Conservation (phyloP, 2,888 invertebrate species). For the Ashinkailepas kermadecensis region DNA sequence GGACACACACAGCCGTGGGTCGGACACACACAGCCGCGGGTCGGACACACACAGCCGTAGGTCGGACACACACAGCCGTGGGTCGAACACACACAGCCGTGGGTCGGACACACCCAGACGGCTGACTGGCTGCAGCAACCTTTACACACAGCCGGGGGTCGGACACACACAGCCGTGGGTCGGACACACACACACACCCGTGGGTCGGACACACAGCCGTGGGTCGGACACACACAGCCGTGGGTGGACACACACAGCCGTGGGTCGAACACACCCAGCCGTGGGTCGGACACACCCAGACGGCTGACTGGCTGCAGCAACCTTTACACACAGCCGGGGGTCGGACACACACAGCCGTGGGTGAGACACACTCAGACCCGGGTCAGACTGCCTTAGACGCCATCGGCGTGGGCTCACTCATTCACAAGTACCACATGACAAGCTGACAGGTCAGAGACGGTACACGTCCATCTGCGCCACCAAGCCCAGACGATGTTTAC, state of each 20-base stretch:
- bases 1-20: not conserved
- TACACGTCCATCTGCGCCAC: too few relatives aligned
- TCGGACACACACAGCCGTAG: not conserved
- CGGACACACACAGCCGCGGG: not conserved
- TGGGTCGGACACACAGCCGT: not conserved
- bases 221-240: not conserved
- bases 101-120: too few relatives aligned
- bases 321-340: not conserved
- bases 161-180: not conserved
- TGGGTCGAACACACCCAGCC: not conserved
- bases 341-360: not conserved
- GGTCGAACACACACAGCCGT: not conserved
- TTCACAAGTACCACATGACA: too few relatives aligned
- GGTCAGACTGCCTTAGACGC: too few relatives aligned
- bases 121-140: not conserved
- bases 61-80: not conserved
- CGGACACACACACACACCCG: not conserved
- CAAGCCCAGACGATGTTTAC: too few relatives aligned
- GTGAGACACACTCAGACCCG: too few relatives aligned
- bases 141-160: not conserved
- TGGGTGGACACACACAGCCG: not conserved
- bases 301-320: too few relatives aligned
- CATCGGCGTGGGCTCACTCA: too few relatives aligned
- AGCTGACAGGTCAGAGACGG: too few relatives aligned
- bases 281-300: not conserved